A percentile compares a stretch with the other conserved stretches of the same genome.
These are phyloP conservation scores for Agrenia bidenticulata DNA, from an alignment of 2,888 invertebrate species.

Conservation along the genomic window DNA sequence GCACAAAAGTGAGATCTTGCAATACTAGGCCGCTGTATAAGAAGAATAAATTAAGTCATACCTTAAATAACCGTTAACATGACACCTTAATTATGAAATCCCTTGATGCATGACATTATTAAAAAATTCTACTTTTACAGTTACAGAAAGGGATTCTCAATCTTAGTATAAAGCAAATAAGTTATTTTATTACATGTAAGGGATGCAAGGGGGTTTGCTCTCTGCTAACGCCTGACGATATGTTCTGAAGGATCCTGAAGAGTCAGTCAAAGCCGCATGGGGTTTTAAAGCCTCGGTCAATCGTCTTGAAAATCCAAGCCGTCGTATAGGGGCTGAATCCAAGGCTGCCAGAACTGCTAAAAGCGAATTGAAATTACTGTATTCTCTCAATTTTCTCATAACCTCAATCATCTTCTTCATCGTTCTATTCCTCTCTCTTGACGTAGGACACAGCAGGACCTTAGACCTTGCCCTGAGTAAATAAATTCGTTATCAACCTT, in stretches of 20 bases:
- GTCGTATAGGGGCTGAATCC: conserved; percentile 88
- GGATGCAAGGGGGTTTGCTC: conserved; percentile 96
- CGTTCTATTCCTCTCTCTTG: conserved; percentile 92
- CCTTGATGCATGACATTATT: not conserved
- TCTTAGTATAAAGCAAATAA: no score
- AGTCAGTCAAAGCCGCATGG: conserved; percentile 94
- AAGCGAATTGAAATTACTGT: conserved; percentile 99
- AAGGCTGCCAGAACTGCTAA: conserved; percentile 92
- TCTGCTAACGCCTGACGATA: conserved; percentile 92
- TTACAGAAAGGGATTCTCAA: not conserved
- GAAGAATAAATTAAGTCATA: no score
- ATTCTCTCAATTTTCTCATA: conserved; percentile 94
- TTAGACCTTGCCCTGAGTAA: conserved; percentile 74
- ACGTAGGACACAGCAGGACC: conserved; percentile 86
- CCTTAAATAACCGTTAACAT: no score
- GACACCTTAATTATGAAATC: no score
- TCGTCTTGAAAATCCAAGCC: conserved; percentile 91
- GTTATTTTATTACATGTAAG: conserved; percentile 86
- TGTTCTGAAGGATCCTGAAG: conserved; percentile 95
- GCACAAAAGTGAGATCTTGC: conserved; percentile 98
- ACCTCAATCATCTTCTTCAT: conserved; percentile 95
- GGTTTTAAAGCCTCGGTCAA: conserved; percentile 90
- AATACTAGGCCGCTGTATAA: conserved; percentile 85
- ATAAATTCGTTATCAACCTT: conserved; percentile 25
- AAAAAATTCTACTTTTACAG: not conserved